These are phyloP conservation scores for Todiramphus chloris DNA, from an alignment of 2,113 vertebrate genomes.

Conservation along the genomic window DNA sequence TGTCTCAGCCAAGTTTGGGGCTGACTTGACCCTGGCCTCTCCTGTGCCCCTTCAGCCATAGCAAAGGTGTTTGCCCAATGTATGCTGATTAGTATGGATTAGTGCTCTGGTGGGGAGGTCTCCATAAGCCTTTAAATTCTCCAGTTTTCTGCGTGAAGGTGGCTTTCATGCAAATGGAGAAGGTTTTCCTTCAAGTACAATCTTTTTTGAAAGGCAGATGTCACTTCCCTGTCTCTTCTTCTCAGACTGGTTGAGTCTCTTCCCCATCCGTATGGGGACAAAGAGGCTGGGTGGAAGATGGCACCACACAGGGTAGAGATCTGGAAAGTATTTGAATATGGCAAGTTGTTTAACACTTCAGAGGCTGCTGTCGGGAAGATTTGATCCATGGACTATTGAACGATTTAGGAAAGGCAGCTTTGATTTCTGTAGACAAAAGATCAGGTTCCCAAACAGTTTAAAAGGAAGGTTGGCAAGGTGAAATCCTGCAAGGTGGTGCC, in stretches of 20 bases:
- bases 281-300: neutral
- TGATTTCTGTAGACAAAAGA: slow-evolving; percentile 2
- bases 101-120: neutral
- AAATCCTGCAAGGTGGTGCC: slow-evolving; percentile 14
- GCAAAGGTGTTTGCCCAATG: neutral
- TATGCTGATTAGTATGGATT: neutral
- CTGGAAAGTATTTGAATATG: neutral
- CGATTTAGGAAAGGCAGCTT: neutral
- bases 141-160: neutral
- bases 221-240: neutral
- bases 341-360: neutral
- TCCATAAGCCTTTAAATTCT: neutral
- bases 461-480: neutral
- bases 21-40: neutral
- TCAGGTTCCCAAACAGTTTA: neutral
- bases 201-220: neutral
- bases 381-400: neutral
- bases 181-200: neutral
- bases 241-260: neutral
- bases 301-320: neutral
- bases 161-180: neutral
- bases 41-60: neutral
- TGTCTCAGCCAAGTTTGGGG: neutral
- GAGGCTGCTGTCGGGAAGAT: neutral
- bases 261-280: neutral